Base-by-base conservation (phyloP, 2,113 vertebrate species). In the Conger conger region DNA sequence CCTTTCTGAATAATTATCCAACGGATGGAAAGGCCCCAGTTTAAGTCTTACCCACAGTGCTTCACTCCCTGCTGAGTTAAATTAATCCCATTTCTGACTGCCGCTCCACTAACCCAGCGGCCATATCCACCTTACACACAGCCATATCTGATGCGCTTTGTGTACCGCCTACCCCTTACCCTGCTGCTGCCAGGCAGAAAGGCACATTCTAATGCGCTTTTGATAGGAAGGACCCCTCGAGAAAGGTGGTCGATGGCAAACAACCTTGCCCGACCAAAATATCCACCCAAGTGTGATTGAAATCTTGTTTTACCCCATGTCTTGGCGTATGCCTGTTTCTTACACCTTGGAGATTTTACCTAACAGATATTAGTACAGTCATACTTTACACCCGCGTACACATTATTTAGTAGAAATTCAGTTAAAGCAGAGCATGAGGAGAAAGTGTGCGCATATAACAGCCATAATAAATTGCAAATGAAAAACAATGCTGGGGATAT, bases 371-470 rank as follows among this genome's bases (percentile, higher is more conserved):
- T 73, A 13, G n/a, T 33, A 7, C 9, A 73, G 68, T 33, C 68
- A 73, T 73, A 33, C 1, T 11, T 73, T 73, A 73, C 68, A 73
- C n/a, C 68, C 13, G 27, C 68, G 27, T 63, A 0, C 57, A 63
- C 3, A 73, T 63, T 73, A 73, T 73, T 30, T 73, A 13, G n/a
- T 73, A 73, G 68, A 33, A 73, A 11, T 73, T 33, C 68, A 73
- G n/a, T 33, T 73, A 11, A 13, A 50, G 79, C 83, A 88, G 85
- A 83, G 86, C 87, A 86, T 87, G 86, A 87, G 73, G 16, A 92
- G 90, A 87, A n/a, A 89, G 90, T 87, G 87, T 91, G 87, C 90
- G 89, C 87, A 94, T 90, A 91, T 84, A 84, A 88, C 86, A 84
- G 81, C 80, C 79, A 82, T 87, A 81, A 87, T 92, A 92, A 88